Conservation (phyloP, 2,113 vertebrate genomes). For the Perccottus glenii region DNA sequence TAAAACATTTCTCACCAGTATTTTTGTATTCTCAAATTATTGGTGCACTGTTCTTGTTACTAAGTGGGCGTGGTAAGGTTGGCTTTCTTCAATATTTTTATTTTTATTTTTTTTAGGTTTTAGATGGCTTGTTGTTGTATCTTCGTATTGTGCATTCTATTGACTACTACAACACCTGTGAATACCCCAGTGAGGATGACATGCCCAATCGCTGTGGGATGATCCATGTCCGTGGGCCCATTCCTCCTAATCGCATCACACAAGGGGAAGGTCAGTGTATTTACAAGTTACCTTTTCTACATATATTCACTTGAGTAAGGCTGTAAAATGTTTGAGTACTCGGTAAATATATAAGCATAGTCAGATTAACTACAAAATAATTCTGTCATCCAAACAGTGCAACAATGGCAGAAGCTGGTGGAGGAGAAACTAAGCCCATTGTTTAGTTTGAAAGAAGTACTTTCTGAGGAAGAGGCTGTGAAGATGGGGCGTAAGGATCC, state of each 20-base stretch:
- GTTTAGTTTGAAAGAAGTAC: conserved; percentile 84
- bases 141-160: conserved; percentile 91
- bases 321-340: too few species aligned
- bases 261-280: conserved; percentile 84
- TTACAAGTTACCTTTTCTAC: neutral
- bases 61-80: neutral
- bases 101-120: conserved; percentile 75
- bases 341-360: too few species aligned
- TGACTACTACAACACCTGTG: conserved; percentile 92
- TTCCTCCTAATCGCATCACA: conserved; percentile 90
- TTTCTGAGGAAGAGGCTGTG: conserved; percentile 88
- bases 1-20: too few species aligned
- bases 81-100: neutral
- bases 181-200: conserved; percentile 93
- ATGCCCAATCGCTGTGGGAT: conserved; percentile 96
- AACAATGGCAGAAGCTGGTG: conserved; percentile 89
- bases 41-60: neutral
- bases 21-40: neutral
- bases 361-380: neutral
- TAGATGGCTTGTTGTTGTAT: conserved; percentile 89
- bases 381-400: conserved; percentile 71
- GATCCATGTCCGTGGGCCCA: conserved; percentile 89
- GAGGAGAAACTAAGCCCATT: conserved; percentile 88
- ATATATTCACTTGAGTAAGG: too few species aligned
- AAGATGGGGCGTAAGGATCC: conserved; percentile 93